Conservation (phyloP, 2,113 vertebrate species). For the Hemiscyllium ocellatum region DNA sequence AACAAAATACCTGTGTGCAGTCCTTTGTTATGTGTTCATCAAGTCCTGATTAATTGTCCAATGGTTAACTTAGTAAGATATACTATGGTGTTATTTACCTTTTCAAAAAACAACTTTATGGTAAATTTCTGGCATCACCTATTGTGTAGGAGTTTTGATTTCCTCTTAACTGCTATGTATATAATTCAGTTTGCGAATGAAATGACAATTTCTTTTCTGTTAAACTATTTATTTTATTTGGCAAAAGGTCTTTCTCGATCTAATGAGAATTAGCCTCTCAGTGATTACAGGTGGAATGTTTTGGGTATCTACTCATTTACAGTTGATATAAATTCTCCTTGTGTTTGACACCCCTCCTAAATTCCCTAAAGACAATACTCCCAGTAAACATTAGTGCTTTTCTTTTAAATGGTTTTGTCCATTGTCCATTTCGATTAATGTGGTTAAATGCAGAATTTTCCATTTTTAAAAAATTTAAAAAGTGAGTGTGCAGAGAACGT, state of each 20-base stretch:
- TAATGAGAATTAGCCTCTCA: neutral
- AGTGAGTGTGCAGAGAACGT: neutral
- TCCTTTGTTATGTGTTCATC: neutral
- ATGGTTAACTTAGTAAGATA: conserved; percentile 4
- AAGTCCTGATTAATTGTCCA: neutral
- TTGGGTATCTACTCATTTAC: neutral
- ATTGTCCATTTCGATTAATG: neutral
- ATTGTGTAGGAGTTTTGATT: neutral
- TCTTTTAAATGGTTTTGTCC: neutral
- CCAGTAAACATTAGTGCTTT: neutral
- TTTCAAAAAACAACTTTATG: neutral
- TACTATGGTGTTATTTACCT: neutral
- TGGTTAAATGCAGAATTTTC: neutral
- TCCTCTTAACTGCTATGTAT: neutral
- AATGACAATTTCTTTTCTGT: neutral
- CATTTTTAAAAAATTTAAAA: neutral
- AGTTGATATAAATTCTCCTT: neutral
- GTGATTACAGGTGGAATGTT: neutral
- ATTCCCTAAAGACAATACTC: neutral
- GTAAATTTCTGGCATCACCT: neutral
- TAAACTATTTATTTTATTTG: neutral
- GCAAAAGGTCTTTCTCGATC: neutral
- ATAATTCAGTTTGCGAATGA: neutral
- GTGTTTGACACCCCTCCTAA: neutral
- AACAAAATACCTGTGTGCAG: neutral